Conservation (phyloP, 2,113 vertebrate species). For the Macrotis lagotis region DNA sequence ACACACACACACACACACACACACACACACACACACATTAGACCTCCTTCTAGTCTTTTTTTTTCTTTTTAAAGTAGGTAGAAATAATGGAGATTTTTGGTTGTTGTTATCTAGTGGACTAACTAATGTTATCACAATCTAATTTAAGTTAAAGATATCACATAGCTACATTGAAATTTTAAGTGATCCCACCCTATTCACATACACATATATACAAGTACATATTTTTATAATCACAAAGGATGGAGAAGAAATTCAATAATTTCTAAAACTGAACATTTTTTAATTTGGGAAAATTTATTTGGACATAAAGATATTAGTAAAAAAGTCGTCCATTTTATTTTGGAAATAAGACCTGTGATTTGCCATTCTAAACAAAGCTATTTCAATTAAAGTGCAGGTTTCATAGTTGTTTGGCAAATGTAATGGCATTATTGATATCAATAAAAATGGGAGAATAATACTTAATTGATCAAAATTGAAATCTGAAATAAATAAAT, state of each 20-base stretch:
- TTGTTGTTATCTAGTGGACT: background rate
- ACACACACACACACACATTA: too few species aligned
- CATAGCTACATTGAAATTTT: background rate
- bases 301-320: slow-evolving; percentile 35
- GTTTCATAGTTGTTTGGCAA: slow-evolving; percentile 53
- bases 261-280: slow-evolving; percentile 27
- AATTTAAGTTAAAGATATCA: background rate
- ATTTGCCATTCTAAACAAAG: slow-evolving; percentile 45
- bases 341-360: slow-evolving; percentile 49
- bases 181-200: background rate
- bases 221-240: slow-evolving; percentile 23
- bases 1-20: too few species aligned
- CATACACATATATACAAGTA: background rate
- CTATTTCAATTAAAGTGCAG: slow-evolving; percentile 49
- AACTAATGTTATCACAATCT: slow-evolving; percentile 27
- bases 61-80: background rate
- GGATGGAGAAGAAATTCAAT: slow-evolving; percentile 19
- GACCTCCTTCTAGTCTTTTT: too few species aligned
- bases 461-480: slow-evolving; percentile 5
- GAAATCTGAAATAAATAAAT: slow-evolving; percentile 41
- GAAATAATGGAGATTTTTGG: background rate
- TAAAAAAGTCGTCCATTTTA: slow-evolving; percentile 14
- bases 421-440: slow-evolving; percentile 34
- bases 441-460: slow-evolving; percentile 42
- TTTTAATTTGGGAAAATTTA: slow-evolving; percentile 44